Base-by-base conservation (phyloP, 2,888 invertebrate species). In the Entomobrya proxima region DNA sequence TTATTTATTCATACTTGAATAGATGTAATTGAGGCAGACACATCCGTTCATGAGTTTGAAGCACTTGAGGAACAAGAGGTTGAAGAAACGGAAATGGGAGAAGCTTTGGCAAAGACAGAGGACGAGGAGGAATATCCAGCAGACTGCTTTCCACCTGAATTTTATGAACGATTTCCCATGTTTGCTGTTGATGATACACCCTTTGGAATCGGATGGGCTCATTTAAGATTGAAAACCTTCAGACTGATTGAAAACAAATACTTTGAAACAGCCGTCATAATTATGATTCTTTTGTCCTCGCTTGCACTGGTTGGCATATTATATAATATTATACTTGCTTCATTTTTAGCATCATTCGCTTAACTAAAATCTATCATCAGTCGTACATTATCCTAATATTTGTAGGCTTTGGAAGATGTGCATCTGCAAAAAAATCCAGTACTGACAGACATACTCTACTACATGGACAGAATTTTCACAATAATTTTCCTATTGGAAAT, bases 401-500 rank as follows among this genome's bases (percentile, higher is more conserved):
- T 97, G 91, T 98, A 98, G 97, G 98, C 98, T 90, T 94, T 98
- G 92, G 98, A 99, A 94, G 98, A 99, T 93, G 97, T 98, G 91
- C 96, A 98, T 93, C 94, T 98, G 92, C 95, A 95, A 91, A 95
- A 96, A 91, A 94, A 98, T 92, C 97, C 97, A 91, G 95, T 96
- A 91, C 94, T 98, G 90, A 97, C 97, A 94, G 96, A 96, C 92
- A 96, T 98, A 91, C 94, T 98, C 90, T 96, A 96, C 92, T 98
- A 98, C 93, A 97, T 98, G 97, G 98, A 99, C 93, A 95, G 98
- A 92, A 97, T 98, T 93, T 99, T 98, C 94, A 99, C 98, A 88
- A 97, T 98, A 90, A 97, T 98, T 92, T 99, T 99, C 94, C 97
- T 98, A 93, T 93, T 98, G 91, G 99, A 99, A 94, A 98, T 99